Conservation (phyloP, 2,113 vertebrate species). For the Tragulus kanchil region DNA sequence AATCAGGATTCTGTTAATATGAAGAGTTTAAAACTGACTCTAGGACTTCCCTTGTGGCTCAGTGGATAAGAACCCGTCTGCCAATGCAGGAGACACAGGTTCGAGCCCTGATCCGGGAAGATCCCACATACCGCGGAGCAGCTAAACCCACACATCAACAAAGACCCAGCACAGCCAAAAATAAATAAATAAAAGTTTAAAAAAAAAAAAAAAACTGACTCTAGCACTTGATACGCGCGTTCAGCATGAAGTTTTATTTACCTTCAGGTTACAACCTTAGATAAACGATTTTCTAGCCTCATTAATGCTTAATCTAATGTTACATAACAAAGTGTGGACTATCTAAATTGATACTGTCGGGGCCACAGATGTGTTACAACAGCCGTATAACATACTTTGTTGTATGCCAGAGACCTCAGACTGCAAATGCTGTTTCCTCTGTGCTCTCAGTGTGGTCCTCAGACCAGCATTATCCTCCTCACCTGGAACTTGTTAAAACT, state of each 20-base stretch:
- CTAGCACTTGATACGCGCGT: constrained; percentile 47
- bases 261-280: constrained; percentile 83
- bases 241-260: constrained; percentile 83
- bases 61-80: no score
- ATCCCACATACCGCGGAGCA: no score
- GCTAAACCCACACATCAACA: no score
- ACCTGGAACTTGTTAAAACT: not conserved
- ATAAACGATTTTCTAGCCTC: constrained; percentile 85
- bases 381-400: not conserved
- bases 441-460: not conserved
- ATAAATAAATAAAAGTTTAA: no score
- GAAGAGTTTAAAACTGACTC: constrained; percentile 77
- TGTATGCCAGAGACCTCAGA: not conserved
- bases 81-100: no score
- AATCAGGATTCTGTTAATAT: constrained; percentile 72
- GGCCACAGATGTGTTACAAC: constrained; percentile 42
- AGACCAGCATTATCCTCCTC: rapidly evolving
- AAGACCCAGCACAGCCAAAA: no score
- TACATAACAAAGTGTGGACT: constrained; percentile 83
- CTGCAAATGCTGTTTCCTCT: not conserved
- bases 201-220: constrained; percentile 63
- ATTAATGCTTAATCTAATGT: constrained; percentile 85
- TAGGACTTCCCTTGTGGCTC: not conserved
- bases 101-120: no score
- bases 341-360: constrained; percentile 66